Evolutionary conservation across 2,888 invertebrate species (phyloP).

Genomic region (Tubulanus polymorphus): DNA sequence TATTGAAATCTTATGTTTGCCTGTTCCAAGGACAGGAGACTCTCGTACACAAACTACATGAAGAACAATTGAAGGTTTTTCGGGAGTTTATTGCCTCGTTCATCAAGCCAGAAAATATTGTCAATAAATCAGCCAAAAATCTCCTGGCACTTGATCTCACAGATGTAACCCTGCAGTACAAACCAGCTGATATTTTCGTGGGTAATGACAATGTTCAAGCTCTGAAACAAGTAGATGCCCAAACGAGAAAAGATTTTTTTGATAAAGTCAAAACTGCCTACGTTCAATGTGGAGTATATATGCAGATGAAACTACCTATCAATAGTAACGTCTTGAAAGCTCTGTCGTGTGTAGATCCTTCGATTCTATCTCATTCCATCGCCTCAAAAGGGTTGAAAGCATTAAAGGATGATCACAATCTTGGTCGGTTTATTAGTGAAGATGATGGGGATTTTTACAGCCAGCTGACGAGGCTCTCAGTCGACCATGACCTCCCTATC

Average conservation of each 20-base stretch:
- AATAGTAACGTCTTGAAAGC: constrained; percentile 14
- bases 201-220: background rate
- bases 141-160: background rate
- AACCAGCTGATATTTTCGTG: background rate
- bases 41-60: background rate
- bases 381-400: too few relatives aligned
- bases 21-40: background rate
- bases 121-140: background rate
- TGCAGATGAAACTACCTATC: constrained; percentile 22
- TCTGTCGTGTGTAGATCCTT: constrained; percentile 19
- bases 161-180: background rate
- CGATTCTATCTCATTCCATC: constrained; percentile 13
- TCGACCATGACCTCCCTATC: constrained; percentile 7
- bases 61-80: background rate
- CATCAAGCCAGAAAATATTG: background rate
- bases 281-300: constrained; percentile 9
- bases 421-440: constrained; percentile 10
- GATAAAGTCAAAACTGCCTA: constrained; percentile 10
- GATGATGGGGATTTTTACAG: constrained; percentile 11
- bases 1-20: background rate
- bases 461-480: constrained; percentile 11
- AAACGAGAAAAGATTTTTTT: too few relatives aligned
- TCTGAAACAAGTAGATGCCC: too few relatives aligned
- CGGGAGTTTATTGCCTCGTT: background rate
- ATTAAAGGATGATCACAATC: too few relatives aligned